A percentile compares a stretch with the other conserved stretches of the same genome.
phyloP scores from a whole-genome alignment of 1,140 invertebrate species.

The Drosophila funebris region DNA sequence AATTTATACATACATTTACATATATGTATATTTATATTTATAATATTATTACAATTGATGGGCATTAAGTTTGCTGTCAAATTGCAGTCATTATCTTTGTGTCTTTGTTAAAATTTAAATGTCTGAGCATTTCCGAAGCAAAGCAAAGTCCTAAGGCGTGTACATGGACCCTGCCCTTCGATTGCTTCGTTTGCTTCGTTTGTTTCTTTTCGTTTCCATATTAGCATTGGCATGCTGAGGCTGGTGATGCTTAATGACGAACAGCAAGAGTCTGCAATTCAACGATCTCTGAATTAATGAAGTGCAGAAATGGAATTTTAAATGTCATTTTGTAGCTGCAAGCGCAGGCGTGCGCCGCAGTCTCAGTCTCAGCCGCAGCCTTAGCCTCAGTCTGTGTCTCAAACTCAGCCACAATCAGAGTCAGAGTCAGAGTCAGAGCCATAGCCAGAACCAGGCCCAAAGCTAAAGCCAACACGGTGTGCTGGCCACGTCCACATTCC shows the following conservation, averaged over 20 bases:
- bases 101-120: constrained; percentile 2
- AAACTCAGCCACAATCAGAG: background rate
- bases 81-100: constrained; percentile 35
- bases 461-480: background rate
- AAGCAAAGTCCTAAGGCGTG: constrained; percentile 5
- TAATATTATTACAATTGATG: constrained; percentile 28
- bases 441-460: constrained; percentile 6
- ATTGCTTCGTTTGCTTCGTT: background rate
- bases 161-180: constrained; percentile 28
- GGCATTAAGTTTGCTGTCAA: constrained; percentile 36
- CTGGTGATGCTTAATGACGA: constrained; percentile 33
- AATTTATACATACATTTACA: background rate
- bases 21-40: background rate
- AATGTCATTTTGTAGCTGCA: constrained; percentile 29
- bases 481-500: constrained; percentile 50
- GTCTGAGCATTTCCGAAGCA: background rate
- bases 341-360: constrained; percentile 35
- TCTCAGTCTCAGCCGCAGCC: too few relatives aligned
- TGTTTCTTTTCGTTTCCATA: background rate
- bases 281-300: constrained; percentile 51
- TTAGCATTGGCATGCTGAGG: constrained; percentile 43
- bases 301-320: constrained; percentile 38
- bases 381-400: background rate
- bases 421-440: background rate
- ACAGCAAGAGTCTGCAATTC: constrained; percentile 8